Evolutionary conservation across 2,888 invertebrate species (phyloP).

Genomic region (Meandrusa payeni): DNA sequence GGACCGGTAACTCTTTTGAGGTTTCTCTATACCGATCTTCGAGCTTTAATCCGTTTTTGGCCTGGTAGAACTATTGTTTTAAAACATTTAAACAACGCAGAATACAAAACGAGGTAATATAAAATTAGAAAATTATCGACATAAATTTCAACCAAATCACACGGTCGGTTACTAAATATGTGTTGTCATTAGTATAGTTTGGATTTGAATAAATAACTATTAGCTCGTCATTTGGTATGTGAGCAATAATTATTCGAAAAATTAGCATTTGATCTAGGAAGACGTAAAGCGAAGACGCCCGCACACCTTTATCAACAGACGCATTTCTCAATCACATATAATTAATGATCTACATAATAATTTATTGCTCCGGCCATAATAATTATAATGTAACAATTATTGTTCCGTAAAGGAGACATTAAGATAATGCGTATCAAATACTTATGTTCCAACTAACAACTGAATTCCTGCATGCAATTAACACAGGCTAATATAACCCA

Average conservation of each 20-base stretch:
- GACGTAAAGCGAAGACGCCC: conserved; percentile 3
- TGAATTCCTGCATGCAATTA: background rate
- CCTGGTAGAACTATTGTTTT: too few relatives aligned
- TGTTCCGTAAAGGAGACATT: conserved; percentile 65
- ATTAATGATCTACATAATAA: conserved; percentile 62
- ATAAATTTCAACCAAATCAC: too few relatives aligned
- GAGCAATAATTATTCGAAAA: background rate
- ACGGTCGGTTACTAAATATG: too few relatives aligned
- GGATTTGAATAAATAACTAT: too few relatives aligned
- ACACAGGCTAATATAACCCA: background rate
- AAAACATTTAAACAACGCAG: too few relatives aligned
- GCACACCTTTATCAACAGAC: conserved; percentile 44
- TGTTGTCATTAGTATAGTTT: too few relatives aligned
- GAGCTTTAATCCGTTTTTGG: too few relatives aligned
- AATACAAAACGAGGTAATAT: too few relatives aligned
- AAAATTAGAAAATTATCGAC: too few relatives aligned
- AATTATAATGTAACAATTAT: conserved; percentile 76
- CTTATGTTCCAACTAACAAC: conserved; percentile 10
- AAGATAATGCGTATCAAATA: conserved; percentile 45
- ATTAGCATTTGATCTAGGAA: conserved; percentile 9
- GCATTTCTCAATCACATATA: conserved; percentile 67
- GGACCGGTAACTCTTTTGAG: too few relatives aligned
- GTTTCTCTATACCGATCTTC: too few relatives aligned
- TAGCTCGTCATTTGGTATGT: too few relatives aligned
- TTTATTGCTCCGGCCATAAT: conserved; percentile 65